Percentiles rank a stretch among this genome's conserved stretches.
Conservation (phyloP, 2,797 vertebrate species). For the Numenius phaeopus region DNA sequence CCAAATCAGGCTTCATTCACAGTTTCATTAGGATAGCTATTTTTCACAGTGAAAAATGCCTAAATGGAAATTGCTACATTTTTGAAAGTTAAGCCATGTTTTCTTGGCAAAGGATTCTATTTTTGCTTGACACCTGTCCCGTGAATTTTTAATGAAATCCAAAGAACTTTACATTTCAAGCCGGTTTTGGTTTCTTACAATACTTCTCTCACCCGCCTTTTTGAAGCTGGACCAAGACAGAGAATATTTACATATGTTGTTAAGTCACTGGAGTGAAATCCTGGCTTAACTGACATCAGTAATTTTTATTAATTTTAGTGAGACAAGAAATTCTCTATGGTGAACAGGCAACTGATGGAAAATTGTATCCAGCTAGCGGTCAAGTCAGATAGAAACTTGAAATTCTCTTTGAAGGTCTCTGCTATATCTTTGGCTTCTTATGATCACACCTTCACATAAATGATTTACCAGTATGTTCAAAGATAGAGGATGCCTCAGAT, state of each 20-base stretch:
- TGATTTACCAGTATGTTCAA: not conserved
- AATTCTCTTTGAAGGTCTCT: not conserved
- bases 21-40: conserved; percentile 7
- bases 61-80: not conserved
- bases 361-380: not conserved
- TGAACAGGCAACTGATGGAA: not conserved
- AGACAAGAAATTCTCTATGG: not conserved
- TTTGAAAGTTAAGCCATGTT: not conserved
- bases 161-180: not conserved
- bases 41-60: conserved; percentile 24
- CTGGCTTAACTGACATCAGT: not conserved
- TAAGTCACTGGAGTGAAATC: not conserved
- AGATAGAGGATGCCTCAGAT: not conserved
- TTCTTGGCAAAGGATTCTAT: not conserved
- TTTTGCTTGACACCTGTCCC: not conserved
- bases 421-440: not conserved
- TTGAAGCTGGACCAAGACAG: not conserved
- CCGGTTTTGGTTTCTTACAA: not conserved
- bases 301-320: not conserved
- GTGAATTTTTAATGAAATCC: not conserved
- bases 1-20: conserved; percentile 18
- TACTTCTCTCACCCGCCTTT: not conserved
- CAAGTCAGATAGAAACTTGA: not conserved
- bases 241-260: not conserved
- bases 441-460: not conserved